Conservation (phyloP, 2,113 vertebrate species). For the Vidua macroura region DNA sequence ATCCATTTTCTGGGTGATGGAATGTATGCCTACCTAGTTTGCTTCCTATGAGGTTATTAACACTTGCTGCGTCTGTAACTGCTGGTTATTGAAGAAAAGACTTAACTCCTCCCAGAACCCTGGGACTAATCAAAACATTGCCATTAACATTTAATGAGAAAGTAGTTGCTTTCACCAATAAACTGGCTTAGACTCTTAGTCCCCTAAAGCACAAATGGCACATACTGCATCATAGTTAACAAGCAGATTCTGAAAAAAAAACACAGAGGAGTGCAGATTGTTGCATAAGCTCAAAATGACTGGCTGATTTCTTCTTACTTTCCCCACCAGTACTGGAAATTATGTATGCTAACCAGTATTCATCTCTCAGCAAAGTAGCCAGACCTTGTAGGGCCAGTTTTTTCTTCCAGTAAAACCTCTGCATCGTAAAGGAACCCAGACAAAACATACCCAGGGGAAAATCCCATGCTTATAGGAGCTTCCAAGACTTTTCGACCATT, state of each 20-base stretch:
- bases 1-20: not conserved
- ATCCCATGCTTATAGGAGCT: not conserved
- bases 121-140: constrained; percentile 25
- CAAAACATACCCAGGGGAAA: not conserved
- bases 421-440: not conserved
- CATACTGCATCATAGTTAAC: not conserved
- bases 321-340: not conserved
- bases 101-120: not conserved
- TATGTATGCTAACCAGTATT: not conserved
- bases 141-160: not conserved
- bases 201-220: not conserved
- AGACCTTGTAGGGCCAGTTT: constrained; percentile 17
- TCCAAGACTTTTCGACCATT: not conserved
- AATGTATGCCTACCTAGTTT: not conserved
- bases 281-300: not conserved
- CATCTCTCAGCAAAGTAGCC: not conserved
- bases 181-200: not conserved
- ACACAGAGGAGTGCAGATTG: not conserved
- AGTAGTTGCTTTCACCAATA: not conserved
- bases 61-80: not conserved
- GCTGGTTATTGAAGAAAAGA: not conserved
- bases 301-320: not conserved
- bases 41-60: constrained; percentile 23
- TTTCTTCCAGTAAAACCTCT: constrained; percentile 19
- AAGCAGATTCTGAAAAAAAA: not conserved